Evolutionary conservation across 1,140 invertebrate species (phyloP), one percentile per base, ranked within the genome.

Genomic region (Drosophila navojoa): DNA sequence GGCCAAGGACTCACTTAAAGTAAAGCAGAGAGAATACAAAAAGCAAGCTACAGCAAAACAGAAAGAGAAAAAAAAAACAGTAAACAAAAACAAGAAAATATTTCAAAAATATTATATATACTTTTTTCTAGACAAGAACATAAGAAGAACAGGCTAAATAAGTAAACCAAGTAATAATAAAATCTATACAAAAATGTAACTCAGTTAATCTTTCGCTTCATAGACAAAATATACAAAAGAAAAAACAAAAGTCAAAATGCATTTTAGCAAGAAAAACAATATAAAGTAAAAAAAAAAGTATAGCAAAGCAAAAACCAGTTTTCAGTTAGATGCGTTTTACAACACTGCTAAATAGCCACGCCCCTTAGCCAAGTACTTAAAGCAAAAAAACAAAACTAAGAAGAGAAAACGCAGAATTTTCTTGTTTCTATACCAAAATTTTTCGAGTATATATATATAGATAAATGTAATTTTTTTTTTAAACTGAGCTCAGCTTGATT

Each of bases 1-100:
- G 62, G 76, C 84, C 82, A 71, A 87, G 82, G 82, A 87, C 73
- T 87, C 82, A 87, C 82, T 87, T 74, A 87, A 82, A 77, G 71
- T 62, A 60, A 68, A 29, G 47, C 53, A 22, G 19, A 79, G 74
- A 52, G 38, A 38, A 13, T 13, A 13, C 2, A 38, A 38, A 25
- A 71, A 50, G 55, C 42, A 79, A 58, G 59, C 50, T 32, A 77
- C 22, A 74, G 42, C 42, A 45, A 45, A 49, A 47, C 16, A 47
- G 5, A 42, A 42, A 4, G 4, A 5, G 53, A 58, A 77, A 81
- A 44, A 57, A 74, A 59, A 61, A 64, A 32, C 32, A 32, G 32
- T 9, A 32, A 81, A 81, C 35, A 55, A 77, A 62, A 60, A 64
- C 76, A 59, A 68, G 45, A 71, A 85, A 80, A 85, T 77, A 85